Evolutionary conservation across 2,888 invertebrate species (phyloP), one percentile per base, ranked within the genome.

Genomic region (Elmis aenea): DNA sequence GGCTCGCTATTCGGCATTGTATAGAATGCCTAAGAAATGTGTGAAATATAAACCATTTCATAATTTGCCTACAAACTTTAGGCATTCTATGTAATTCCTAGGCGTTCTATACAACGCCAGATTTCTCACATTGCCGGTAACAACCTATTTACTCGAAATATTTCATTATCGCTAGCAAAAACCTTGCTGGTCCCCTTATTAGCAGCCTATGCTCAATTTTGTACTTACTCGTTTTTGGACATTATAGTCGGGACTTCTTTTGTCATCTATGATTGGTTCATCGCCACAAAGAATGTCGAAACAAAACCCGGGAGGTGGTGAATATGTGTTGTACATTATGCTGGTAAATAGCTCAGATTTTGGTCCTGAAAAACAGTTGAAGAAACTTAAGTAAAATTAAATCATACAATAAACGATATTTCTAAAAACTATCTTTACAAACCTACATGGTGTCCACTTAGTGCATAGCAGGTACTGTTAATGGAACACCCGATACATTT

Each of bases 261-360:
- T 72, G 54, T 92, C 88, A 62, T 94, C 94, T 48, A 91, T 80
- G 6, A 95, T 85, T 0, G 92, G 92, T 26, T 85, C 83, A 59
- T 91, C 90, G 0, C 66, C 62, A 58, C 96, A 96, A 0, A 88
- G 71, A 3, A 84, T 74, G 61, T 97, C 96, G 64, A 91, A 97
- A 58, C 96, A 96, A 65, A 94, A 96, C 0, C 93, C 94, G 3
- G 77, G 73, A 0, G 96, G 96, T 0, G 92, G 85, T 0, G 78
- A 77, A 60, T 94, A 94, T 1, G 76, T 79, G 53, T 92, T 90
- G 62, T 75, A 86, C 6, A 93, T 69, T 0, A 83, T 81, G 0
- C 91, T 85, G 0, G 92, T 91, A 55, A 95, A 92, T 4, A 96
- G 67, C 51, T 84, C 77, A 0, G 83, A 76, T 0, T 73, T 54